phyloP scores from a whole-genome alignment of 2,113 vertebrate species.

The Vombatus ursinus region DNA sequence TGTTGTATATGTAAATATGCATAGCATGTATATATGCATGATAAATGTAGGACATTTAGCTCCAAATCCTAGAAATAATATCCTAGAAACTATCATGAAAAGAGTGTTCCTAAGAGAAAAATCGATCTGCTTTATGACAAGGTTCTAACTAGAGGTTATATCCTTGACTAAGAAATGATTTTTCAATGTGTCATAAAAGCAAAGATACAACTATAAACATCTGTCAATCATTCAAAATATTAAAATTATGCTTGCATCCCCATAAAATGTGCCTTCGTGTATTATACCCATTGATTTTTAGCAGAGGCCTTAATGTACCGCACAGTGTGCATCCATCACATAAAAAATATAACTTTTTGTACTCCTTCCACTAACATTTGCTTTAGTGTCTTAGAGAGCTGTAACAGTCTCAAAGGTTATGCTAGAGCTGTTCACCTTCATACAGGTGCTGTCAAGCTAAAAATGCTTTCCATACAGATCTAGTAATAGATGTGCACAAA shows the following conservation, averaged over 20 bases:
- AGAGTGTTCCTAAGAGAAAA: background rate
- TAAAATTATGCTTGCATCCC: background rate
- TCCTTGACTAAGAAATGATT: background rate
- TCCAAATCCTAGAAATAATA: background rate
- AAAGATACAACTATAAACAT: background rate
- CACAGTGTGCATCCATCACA: background rate
- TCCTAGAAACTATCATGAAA: background rate
- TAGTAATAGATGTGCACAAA: background rate
- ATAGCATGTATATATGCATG: background rate
- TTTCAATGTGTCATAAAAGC: background rate
- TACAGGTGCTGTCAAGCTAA: background rate
- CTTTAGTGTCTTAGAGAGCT: background rate
- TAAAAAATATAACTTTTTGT: background rate
- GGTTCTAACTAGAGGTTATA: background rate
- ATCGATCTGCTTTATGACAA: constrained; percentile 6
- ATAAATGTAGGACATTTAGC: background rate
- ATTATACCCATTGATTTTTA: background rate
- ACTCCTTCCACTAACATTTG: background rate
- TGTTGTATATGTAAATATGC: background rate
- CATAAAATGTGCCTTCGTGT: background rate
- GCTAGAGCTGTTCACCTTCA: background rate
- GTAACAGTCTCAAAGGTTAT: background rate
- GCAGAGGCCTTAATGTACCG: background rate
- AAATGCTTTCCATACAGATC: background rate
- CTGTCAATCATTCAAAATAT: background rate